Evolutionary conservation across 2,113 vertebrate genomes (phyloP).

Genomic region (Menura novaehollandiae): DNA sequence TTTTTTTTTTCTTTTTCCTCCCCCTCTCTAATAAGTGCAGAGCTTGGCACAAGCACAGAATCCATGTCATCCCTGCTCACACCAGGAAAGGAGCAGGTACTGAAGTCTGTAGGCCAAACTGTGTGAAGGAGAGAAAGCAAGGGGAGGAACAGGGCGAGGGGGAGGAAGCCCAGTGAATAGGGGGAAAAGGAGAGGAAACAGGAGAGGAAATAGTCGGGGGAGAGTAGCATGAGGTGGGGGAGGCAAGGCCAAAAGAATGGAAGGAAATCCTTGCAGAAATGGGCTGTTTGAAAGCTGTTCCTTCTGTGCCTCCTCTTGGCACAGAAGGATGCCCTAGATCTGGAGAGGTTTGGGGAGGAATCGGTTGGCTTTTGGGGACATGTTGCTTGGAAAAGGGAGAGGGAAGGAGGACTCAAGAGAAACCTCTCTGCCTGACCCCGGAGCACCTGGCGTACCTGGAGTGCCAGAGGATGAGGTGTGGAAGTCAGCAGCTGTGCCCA

Average conservation of each 20-base stretch:
- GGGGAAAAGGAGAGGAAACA: background rate
- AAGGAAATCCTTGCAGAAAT: slow-evolving; percentile 7
- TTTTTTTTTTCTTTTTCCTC: too few species aligned
- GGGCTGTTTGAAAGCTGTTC: background rate
- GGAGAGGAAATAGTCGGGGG: background rate
- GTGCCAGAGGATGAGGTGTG: background rate
- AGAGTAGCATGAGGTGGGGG: background rate
- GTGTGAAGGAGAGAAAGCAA: background rate
- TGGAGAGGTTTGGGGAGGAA: background rate
- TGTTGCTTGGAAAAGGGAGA: background rate
- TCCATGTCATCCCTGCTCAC: background rate
- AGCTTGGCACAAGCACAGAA: background rate
- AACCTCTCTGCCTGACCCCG: accelerated
- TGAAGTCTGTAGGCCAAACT: background rate
- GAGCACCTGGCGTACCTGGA: background rate
- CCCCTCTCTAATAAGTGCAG: background rate
- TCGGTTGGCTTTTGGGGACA: accelerated
- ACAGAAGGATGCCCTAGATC: background rate
- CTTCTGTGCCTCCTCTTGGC: background rate
- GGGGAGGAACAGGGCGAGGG: background rate
- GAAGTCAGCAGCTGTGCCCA: background rate
- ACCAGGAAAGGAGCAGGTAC: background rate
- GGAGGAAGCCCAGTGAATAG: background rate
- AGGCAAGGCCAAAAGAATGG: background rate
- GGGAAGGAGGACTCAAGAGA: background rate